phyloP scores from a whole-genome alignment of 2,113 vertebrate genomes.

The Grantiella picta region DNA sequence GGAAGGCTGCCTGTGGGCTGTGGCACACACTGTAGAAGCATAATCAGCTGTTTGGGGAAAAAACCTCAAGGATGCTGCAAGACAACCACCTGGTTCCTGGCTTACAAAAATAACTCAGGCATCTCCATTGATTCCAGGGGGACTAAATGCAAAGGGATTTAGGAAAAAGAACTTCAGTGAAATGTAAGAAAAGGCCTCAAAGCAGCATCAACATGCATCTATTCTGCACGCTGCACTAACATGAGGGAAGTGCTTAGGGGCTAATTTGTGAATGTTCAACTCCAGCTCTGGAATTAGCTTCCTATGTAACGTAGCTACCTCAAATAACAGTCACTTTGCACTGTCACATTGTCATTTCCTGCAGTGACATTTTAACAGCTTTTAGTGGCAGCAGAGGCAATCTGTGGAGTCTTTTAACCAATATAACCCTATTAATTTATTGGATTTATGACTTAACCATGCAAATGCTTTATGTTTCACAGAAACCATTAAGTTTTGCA shows the following conservation, averaged over 20 bases:
- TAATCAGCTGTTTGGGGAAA: background rate
- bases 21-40: fast-evolving
- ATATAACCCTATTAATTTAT: background rate
- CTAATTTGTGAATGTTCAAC: background rate
- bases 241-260: background rate
- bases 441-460: background rate
- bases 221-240: background rate
- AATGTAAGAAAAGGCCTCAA: background rate
- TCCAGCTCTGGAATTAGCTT: background rate
- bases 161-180: background rate
- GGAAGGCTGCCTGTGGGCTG: background rate
- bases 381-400: background rate
- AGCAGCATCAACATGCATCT: background rate
- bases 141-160: background rate
- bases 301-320: background rate
- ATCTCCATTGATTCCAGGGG: background rate
- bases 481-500: background rate
- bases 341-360: background rate
- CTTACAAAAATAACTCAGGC: background rate
- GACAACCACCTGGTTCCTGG: background rate
- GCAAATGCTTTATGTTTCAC: background rate
- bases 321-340: background rate
- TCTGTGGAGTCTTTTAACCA: background rate
- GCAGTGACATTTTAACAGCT: background rate
- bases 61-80: background rate